Evolutionary conservation across 2,797 vertebrate species (phyloP).

Genomic region (Crypturellus tataupa): DNA sequence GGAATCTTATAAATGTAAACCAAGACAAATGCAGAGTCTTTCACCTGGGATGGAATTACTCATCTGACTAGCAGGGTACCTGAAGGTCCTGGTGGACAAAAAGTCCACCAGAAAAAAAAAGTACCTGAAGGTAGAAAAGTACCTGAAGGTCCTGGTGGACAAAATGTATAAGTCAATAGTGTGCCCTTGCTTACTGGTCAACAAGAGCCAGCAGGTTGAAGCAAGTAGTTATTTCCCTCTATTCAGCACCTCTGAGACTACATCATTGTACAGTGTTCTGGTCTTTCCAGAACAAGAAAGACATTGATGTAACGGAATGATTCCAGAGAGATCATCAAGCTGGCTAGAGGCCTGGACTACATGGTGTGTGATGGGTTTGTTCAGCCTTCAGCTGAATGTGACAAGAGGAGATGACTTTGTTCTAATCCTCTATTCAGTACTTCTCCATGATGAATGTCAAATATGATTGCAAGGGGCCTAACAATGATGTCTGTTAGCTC

Average conservation of each 20-base stretch:
- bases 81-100: neutral
- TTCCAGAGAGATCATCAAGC: neutral
- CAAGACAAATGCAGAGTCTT: neutral
- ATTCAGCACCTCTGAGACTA: fast-evolving
- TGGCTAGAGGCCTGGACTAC: neutral
- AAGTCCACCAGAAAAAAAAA: no score
- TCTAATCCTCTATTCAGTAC: no score
- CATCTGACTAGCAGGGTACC: neutral
- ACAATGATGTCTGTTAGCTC: no score
- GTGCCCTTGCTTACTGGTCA: neutral
- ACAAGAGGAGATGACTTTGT: neutral
- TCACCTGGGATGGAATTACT: neutral
- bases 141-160: neutral
- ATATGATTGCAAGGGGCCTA: no score
- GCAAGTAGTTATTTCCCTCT: neutral
- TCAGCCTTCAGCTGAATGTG: neutral
- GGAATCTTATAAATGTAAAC: neutral
- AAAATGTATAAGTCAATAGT: neutral
- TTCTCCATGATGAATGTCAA: no score
- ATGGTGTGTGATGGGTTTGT: neutral
- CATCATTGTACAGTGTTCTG: neutral
- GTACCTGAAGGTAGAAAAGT: no score
- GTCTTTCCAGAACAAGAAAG: neutral
- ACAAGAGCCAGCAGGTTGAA: neutral
- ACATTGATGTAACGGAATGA: neutral